Evolutionary conservation across 2,113 vertebrate genomes (phyloP).

Genomic region (Pachycephala philippinensis): DNA sequence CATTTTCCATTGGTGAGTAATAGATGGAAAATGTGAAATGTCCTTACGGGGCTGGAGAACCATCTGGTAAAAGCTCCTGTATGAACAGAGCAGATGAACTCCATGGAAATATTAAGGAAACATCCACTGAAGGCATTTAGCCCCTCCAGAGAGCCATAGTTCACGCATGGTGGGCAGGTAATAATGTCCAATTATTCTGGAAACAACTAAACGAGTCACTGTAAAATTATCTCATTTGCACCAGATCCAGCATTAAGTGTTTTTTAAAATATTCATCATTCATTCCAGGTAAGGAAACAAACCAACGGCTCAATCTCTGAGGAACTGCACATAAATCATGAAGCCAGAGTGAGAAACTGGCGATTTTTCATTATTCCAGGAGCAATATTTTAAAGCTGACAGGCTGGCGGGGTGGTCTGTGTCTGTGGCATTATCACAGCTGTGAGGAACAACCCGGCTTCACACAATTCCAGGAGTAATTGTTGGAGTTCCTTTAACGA

Average conservation of each 20-base stretch:
- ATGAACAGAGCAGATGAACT: conserved; percentile 53
- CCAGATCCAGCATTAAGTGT: conserved; percentile 39
- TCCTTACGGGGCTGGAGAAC: conserved; percentile 43
- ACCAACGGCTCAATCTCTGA: conserved; percentile 64
- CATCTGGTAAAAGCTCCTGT: conserved; percentile 63
- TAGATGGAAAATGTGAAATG: conserved; percentile 56
- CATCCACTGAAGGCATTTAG: conserved; percentile 36
- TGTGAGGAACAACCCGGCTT: neutral
- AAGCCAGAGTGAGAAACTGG: conserved; percentile 54
- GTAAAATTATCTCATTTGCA: conserved; percentile 69
- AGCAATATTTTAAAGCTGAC: conserved; percentile 67
- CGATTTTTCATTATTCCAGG: conserved; percentile 67
- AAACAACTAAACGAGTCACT: conserved; percentile 50
- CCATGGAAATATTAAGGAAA: conserved; percentile 60
- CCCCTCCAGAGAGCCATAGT: conserved; percentile 62
- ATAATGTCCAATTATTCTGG: conserved; percentile 74
- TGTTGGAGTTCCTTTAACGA: neutral
- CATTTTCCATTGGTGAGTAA: conserved; percentile 50
- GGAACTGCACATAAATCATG: conserved; percentile 76
- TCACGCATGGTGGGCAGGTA: conserved; percentile 70
- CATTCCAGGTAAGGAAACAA: conserved; percentile 69
- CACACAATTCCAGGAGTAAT: neutral
- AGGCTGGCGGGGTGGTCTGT: conserved; percentile 60
- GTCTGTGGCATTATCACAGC: conserved; percentile 35
- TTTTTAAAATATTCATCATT: conserved; percentile 69